These are phyloP conservation scores for Coelopa frigida DNA, from an alignment of 1,140 invertebrate species.

Conservation along the genomic window DNA sequence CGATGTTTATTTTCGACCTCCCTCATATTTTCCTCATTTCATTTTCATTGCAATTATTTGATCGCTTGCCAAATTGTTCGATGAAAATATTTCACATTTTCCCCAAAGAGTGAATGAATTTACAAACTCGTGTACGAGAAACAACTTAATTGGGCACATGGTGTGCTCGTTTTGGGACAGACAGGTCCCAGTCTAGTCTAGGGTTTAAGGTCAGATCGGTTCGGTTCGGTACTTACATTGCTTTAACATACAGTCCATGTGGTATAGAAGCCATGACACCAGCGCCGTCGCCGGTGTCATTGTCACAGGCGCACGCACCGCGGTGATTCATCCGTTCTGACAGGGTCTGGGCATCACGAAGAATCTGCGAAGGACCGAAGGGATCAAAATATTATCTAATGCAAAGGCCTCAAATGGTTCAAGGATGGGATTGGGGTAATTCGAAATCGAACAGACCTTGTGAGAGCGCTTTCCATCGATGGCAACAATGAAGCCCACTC, in stretches of 20 bases:
- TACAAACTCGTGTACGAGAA: too few relatives aligned
- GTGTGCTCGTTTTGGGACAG: too few relatives aligned
- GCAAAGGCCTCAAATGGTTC: not conserved
- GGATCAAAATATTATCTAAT: slow-evolving; percentile 1
- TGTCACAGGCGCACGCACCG: slow-evolving; percentile 96
- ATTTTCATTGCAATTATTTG: too few relatives aligned
- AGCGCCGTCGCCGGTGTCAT: slow-evolving; percentile 97
- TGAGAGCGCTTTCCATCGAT: slow-evolving; percentile 90
- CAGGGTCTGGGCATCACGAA: slow-evolving; percentile 88
- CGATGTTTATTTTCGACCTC: too few relatives aligned
- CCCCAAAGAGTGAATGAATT: too few relatives aligned
- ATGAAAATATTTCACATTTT: too few relatives aligned
- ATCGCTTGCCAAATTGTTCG: too few relatives aligned
- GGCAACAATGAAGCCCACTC: slow-evolving; percentile 96
- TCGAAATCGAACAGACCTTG: slow-evolving; percentile 58
- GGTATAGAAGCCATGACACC: slow-evolving; percentile 95
- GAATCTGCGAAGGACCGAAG: slow-evolving; percentile 57
- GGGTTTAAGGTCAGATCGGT: not conserved
- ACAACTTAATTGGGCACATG: too few relatives aligned
- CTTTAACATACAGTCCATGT: slow-evolving; percentile 81
- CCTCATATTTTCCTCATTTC: too few relatives aligned
- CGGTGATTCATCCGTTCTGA: slow-evolving; percentile 97
- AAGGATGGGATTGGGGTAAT: not conserved
- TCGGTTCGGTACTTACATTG: slow-evolving; percentile 57
- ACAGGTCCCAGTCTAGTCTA: slow-evolving; percentile 3